Base-by-base conservation (phyloP, 1,140 invertebrate species). In the Harlomillsia oculata region DNA sequence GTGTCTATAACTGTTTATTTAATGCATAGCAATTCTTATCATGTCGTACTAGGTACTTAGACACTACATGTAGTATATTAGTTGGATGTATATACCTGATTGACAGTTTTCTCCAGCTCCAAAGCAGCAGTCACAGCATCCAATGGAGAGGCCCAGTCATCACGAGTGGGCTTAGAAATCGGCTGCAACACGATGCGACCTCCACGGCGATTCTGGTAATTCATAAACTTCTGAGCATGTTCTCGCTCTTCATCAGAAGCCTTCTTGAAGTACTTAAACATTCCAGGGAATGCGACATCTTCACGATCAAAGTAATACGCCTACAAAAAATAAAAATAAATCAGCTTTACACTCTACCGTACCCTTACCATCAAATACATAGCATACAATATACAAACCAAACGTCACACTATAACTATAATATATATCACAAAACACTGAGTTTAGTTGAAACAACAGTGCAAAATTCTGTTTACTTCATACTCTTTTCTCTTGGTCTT, bases 161-260 rank as follows among this genome's bases (percentile, higher is more conserved):
- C 74, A 3, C 68, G 65, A 2, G 73, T 72, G 13, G 80, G 80
- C 62, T 78, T 77, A 68, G 60, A 60, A 69, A 74, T 67, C 26
- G 59, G 49, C 41, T 75, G 70, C 13, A 78, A 67, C 20, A 79
- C 72, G 57, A 80, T 69, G n/a, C 74, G 68, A 13, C 78, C 80
- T 29, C 81, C 80, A 29, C 80, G 69, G 46, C 72, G 68, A 63
- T 80, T 81, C 65, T 80, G 77, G 60, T 79, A 82, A 55, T 78
- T 75, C 74, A 83, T 82, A 9, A 83, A 68, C 57, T 76, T 80
- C 67, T 78, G 69, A 16, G 78, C 81, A 66, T 84, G 81, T 59
- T 78, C 77, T 28, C 77, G 69, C 57, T 84, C 82, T 64, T 83
- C 82, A 49, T 79, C 71, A 28, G 77, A 76, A 4, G 68, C 66